Base-by-base conservation (phyloP, 2,888 invertebrate genomes). In the Sphaerophoria taeniata region DNA sequence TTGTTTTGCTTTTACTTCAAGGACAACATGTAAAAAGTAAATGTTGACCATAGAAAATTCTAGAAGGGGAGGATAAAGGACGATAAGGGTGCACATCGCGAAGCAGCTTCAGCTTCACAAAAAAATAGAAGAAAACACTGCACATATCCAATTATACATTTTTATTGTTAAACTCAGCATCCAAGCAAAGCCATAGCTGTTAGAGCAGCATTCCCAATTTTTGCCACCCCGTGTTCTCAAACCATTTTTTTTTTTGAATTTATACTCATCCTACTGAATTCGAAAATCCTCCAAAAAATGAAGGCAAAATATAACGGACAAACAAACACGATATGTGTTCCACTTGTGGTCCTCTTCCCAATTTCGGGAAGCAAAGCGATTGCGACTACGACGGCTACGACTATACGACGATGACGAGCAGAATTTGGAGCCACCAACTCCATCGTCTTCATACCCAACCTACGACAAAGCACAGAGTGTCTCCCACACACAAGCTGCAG, bases 111-210 rank as follows among this genome's bases (percentile, higher is more conserved):
- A 75, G 33, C 63, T 65, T 53, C 60, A n/a, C n/a, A n/a, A 74
- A 76, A 80, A 76, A 85, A 73, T 67, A 76, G 81, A 81, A 85
- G 85, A 81, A 85, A 85, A 85, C 81, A 73, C 81, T 85, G 85
- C 85, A 85, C 85, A 85, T 85, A 85, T 85, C 85, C 85, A 85
- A 85, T 85, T 85, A 85, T 85, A 85, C 81, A 85, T 85, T 85
- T 85, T 85, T 85, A 85, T 85, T 85, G 85, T 85, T 85, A 80
- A 85, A 73, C 85, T 85, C 76, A 76, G 73, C 85, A 76, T 85
- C 70, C 81, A 76, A 77, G 85, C 61, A 61, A 34, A 65, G 67
- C 53, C 31, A 14, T 65, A 65, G 60, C 61, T 33, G 31, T 47
- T 45, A 43, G n/a, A n/a, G n/a, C 39, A 45, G 39, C 67, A 65